These are phyloP conservation scores for Axis porcinus DNA, from an alignment of 2,113 vertebrate species.

Conservation along the genomic window DNA sequence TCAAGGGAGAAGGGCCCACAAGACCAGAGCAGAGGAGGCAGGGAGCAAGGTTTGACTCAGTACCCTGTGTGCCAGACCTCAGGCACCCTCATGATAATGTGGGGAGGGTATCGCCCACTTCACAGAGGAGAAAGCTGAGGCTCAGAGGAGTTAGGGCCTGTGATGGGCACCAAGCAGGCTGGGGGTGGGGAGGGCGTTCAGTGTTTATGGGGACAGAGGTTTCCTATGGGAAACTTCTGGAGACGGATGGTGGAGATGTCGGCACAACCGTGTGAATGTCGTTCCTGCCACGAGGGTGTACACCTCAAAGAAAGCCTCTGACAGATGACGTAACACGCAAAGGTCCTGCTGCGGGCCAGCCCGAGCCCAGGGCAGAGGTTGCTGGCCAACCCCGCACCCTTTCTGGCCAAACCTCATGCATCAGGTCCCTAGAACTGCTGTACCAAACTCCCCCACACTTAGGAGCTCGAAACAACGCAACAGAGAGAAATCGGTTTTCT, in stretches of 20 bases:
- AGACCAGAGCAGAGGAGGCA: not conserved
- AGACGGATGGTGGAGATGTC: not conserved
- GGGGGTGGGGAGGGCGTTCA: not conserved
- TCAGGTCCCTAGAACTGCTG: fast-evolving
- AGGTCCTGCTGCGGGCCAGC: fast-evolving
- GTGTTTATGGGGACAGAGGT: not conserved
- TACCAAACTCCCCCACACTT: not conserved
- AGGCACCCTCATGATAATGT: not conserved
- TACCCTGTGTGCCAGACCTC: not conserved
- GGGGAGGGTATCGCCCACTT: not conserved
- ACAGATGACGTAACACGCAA: fast-evolving
- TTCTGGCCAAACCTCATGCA: fast-evolving
- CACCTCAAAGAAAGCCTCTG: not conserved
- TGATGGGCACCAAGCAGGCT: not conserved
- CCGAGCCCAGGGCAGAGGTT: fast-evolving
- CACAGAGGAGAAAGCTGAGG: not conserved
- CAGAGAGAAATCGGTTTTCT: not conserved
- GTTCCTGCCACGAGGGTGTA: not conserved
- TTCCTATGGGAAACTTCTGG: not conserved
- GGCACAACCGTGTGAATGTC: too few species aligned
- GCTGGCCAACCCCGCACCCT: fast-evolving
- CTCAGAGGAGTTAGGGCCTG: not conserved
- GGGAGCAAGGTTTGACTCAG: not conserved
- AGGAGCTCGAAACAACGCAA: fast-evolving
- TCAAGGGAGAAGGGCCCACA: not conserved